Base-by-base conservation (phyloP, 2,888 invertebrate species). In the Baronia brevicornis region DNA sequence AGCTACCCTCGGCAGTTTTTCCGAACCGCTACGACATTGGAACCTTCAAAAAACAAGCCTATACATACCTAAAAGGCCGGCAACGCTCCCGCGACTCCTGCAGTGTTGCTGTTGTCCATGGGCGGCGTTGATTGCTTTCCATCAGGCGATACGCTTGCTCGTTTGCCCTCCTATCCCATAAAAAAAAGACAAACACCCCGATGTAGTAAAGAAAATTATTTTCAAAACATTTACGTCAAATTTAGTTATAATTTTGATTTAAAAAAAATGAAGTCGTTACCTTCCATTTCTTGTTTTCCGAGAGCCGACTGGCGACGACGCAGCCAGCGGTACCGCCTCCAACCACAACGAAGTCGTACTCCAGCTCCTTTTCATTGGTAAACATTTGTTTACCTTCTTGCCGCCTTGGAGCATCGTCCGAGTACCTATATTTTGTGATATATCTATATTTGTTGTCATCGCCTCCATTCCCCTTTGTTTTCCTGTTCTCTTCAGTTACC, bases 251-350 rank as follows among this genome's bases (percentile, higher is more conserved):
- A 7, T 7, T 5, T 14, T 3, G 18, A 3, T 12, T 32, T 23
- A 4, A 20, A 5, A 27, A 15, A 24, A 8, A 5, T 7, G 12
- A 22, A 5, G 4, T 24, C 12, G n/a, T 38, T 48, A 79, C 82
- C 68, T 61, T 80, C 82, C 82, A 82, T 44, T 71, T 74, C 11
- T 58, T 62, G 22, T 82, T 82, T 40, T 82, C 82, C 0, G 82
- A 78, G 4, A 82, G 46, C 11, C 84, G 55, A 44, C 82, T 82
- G 1, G 82, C 80, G 1, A 82, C 41, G 8, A 80, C 82, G 29
- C 79, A 75, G 3, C 82, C 82, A 0, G 84, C 82, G 0, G 82
- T 82, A 0, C 82, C 82, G 1, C 79, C 82, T 0, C 82, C 82
- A 0, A 82, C 59, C 2, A 82, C 59, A 9, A 82, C 61, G 38